Base-by-base conservation (phyloP, 2,888 invertebrate species). In the Tetanocera ferruginea region DNA sequence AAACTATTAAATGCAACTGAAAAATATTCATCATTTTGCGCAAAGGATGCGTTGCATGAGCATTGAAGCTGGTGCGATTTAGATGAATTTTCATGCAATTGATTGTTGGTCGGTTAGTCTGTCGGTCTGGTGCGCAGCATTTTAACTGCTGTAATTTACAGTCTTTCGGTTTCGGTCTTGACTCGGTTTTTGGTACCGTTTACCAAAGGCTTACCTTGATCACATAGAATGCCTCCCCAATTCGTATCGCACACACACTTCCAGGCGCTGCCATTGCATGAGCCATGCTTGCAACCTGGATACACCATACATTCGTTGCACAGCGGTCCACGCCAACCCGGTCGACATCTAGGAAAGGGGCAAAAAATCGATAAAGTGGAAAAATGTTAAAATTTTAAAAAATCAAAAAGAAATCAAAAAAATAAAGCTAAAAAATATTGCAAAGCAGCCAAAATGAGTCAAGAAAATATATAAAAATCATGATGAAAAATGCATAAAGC, bases 201-300 rank as follows among this genome's bases (percentile, higher is more conserved):
- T 43, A 57, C n/a, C 51, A 62, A 37, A n/a, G 79, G 83, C 87
- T 86, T 90, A 94, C 94, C 94, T 94, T 98, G 98, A 91, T 98
- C 98, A 91, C 98, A 98, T 84, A 98, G 94, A 83, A 98, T 96
- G 83, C 98, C 98, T 84, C 98, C 98, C 98, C 98, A 98, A 89
- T 98, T 98, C 85, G 98, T 97, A 89, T 97, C 95, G 91, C 98
- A 98, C 86, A 96, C 96, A 91, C 98, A 99, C 90, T 98, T 95
- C 96, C 97, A 98, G 69, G 97, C 96, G 82, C 94, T 95, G 81
- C 96, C 95, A 88, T 95, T 95, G 92, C 98, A 99, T 89, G 96
- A 96, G 82, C 98, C 98, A 90, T 98, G 97, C 89, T 96, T 95
- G 91, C 98, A 98, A 83, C 98, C 98, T 17, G 98, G 98, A 92